phyloP scores from a whole-genome alignment of 2,113 vertebrate species.

The Bubo bubo region DNA sequence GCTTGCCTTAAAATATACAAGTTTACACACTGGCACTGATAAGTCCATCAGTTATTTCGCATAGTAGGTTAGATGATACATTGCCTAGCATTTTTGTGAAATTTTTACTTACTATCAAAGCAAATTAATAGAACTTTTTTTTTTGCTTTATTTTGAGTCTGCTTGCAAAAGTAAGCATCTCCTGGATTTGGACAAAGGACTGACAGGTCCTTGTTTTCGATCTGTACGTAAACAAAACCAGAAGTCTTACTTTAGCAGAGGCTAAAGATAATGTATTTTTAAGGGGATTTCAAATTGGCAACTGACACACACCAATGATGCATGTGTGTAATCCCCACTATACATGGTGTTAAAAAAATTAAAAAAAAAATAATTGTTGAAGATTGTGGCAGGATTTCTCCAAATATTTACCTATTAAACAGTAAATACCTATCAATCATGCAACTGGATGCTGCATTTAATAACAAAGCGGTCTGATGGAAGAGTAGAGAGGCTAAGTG shows the following conservation, averaged over 20 bases:
- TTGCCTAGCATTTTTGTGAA: slow-evolving; percentile 35
- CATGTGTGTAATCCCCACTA: neutral
- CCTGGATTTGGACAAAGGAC: neutral
- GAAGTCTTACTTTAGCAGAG: neutral
- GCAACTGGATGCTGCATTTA: slow-evolving; percentile 65
- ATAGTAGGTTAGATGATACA: neutral
- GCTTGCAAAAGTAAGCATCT: neutral
- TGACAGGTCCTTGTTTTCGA: neutral
- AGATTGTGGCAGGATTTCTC: neutral
- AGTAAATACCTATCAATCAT: slow-evolving; percentile 34
- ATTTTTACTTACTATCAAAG: neutral
- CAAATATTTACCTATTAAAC: neutral
- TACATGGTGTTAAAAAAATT: slow-evolving; percentile 5
- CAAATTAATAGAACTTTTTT: neutral
- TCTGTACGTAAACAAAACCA: neutral
- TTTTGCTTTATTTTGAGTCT: neutral
- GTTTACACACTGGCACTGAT: slow-evolving; percentile 55
- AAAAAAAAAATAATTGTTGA: neutral
- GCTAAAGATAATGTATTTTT: neutral
- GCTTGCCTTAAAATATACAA: slow-evolving; percentile 66
- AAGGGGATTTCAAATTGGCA: slow-evolving; percentile 33
- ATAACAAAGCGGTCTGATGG: slow-evolving; percentile 60
- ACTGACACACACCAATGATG: neutral
- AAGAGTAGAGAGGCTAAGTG: slow-evolving; percentile 61
- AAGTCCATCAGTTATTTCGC: slow-evolving; percentile 40